These are phyloP conservation scores for Scalopus aquaticus DNA, from an alignment of 2,113 vertebrate species.

Conservation along the genomic window DNA sequence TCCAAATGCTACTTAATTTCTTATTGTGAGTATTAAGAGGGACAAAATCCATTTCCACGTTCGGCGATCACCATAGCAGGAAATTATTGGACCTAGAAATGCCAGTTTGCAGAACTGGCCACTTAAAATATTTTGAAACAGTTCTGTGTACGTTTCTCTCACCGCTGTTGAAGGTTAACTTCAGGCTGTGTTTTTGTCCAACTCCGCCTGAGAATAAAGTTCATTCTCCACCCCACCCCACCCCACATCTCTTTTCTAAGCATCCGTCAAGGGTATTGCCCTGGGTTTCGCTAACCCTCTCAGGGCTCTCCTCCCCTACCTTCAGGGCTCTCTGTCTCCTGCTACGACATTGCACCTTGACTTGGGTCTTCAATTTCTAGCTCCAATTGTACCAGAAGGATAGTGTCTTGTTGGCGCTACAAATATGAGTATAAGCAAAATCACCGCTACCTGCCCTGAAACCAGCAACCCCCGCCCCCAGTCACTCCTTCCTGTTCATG, in stretches of 20 bases:
- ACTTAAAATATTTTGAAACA: not conserved
- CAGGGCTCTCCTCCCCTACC: not conserved
- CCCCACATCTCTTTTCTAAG: not conserved
- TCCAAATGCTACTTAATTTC: not conserved
- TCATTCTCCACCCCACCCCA: not conserved
- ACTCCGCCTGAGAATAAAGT: not conserved
- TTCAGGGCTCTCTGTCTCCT: not conserved
- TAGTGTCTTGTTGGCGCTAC: not conserved
- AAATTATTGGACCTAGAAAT: not conserved
- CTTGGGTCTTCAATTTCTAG: not conserved
- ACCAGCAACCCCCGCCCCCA: not conserved
- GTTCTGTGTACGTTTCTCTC: not conserved
- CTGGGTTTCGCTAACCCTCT: not conserved
- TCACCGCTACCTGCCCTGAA: not conserved
- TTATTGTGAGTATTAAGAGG: not conserved
- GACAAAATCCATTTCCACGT: not conserved
- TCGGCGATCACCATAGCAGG: not conserved
- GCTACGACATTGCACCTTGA: not conserved
- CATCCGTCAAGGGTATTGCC: not conserved
- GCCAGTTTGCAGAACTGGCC: not conserved
- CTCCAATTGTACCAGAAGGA: not conserved
- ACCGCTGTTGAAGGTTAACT: not conserved
- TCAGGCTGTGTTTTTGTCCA: not conserved
- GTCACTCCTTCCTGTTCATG: not conserved
- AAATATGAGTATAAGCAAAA: not conserved